phyloP scores from a whole-genome alignment of 2,888 invertebrate genomes.

The Phorcus lineatus region DNA sequence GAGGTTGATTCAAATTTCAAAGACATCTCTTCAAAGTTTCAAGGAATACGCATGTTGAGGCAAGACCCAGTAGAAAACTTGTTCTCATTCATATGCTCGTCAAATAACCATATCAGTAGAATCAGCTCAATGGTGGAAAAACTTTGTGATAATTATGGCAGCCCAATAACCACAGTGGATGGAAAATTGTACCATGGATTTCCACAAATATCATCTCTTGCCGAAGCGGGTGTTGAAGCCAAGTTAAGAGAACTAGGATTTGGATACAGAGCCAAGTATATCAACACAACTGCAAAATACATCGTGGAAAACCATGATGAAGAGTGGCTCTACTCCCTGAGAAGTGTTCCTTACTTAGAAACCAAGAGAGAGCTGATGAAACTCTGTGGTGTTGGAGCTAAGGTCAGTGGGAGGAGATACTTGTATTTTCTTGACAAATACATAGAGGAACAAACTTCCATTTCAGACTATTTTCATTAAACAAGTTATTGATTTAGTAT shows the following conservation, averaged over 20 bases:
- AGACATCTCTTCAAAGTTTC: slow-evolving; percentile 80
- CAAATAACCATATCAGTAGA: slow-evolving; percentile 94
- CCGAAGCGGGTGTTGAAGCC: slow-evolving; percentile 81
- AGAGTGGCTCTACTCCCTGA: slow-evolving; percentile 84
- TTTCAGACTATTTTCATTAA: no score
- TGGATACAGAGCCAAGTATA: slow-evolving; percentile 80
- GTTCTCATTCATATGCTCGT: slow-evolving; percentile 97
- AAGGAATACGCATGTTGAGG: slow-evolving; percentile 90
- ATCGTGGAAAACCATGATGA: slow-evolving; percentile 83
- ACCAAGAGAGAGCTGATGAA: slow-evolving; percentile 85
- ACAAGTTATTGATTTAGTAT: no score
- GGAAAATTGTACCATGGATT: slow-evolving; percentile 85
- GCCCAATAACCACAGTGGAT: slow-evolving; percentile 82
- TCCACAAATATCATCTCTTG: slow-evolving; percentile 79
- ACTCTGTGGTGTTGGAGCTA: slow-evolving; percentile 93
- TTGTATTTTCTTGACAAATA: no score
- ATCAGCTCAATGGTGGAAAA: slow-evolving; percentile 94
- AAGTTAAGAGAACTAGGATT: slow-evolving; percentile 81
- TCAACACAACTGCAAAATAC: slow-evolving; percentile 66
- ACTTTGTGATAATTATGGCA: slow-evolving; percentile 88
- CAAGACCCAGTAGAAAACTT: slow-evolving; percentile 95
- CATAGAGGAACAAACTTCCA: no score
- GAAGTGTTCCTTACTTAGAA: slow-evolving; percentile 80
- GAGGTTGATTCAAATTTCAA: slow-evolving; percentile 85
- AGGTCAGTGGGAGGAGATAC: slow-evolving; percentile 82